Base-by-base conservation (phyloP, 2,113 vertebrate genomes). In the Alectura lathami region DNA sequence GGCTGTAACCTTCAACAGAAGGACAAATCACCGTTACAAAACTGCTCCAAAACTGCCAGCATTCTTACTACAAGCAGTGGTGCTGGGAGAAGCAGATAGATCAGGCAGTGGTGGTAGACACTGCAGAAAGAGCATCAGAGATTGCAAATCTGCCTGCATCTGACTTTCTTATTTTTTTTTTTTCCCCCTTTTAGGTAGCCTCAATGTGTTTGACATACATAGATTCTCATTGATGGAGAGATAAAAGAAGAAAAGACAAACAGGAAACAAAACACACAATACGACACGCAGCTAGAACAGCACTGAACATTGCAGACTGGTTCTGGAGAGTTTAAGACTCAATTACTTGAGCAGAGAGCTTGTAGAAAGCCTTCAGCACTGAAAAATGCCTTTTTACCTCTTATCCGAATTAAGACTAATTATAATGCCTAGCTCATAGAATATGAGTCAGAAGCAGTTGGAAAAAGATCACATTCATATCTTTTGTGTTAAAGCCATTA, bases 331-430 rank as follows among this genome's bases (percentile, higher is more conserved):
- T 63, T 83, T 81, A 90, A 94, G 30, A 79, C n/a, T 79, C 68
- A 80, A 80, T 70, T 78, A 67, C 83, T 86, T 86, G 70, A 86
- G 38, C 8, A 83, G 56, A 83, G 42, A 86, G 13, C 17, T 80
- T 86, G 38, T 64, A 78, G 59, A 80, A 85, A 64, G 51, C 30
- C n/a, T 86, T 9, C 5, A 63, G 24, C 32, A 76, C 18, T 70
- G 70, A 83, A 91, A 94, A 93, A 83, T 32, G 42, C n/a, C 32
- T 91, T 94, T 93, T 94, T 70, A 70, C 47, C 32, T 86, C 51
- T 72, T 66, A 51, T 9, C 15, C 34, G 68, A 75, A 94, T 88
- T 86, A 72, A 86, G 78, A 91, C 83, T 86, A 90, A 93, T 94
- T 91, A 72, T 67, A 86, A 83, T 34, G 42, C 60, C 56, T 56